phyloP scores from a whole-genome alignment of 2,113 vertebrate genomes.

The Muntiacus reevesi region DNA sequence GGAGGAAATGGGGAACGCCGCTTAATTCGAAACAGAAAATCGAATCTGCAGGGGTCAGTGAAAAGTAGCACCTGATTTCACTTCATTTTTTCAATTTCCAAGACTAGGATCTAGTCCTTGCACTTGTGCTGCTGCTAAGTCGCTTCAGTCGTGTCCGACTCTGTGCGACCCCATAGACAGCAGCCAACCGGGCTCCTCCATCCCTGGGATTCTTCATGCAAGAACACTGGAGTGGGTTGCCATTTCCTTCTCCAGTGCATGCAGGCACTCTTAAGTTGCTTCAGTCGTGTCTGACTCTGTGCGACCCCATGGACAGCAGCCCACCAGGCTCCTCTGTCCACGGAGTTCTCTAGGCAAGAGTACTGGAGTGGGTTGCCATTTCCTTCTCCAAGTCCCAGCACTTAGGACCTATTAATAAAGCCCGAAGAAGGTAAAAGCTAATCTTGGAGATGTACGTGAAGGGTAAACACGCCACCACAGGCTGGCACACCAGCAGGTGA shows the following conservation, averaged over 20 bases:
- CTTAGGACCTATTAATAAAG: background rate
- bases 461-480: background rate
- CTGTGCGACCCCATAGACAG: fast-evolving
- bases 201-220: background rate
- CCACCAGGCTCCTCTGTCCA: background rate
- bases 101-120: background rate
- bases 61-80: background rate
- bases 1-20: background rate
- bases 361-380: background rate
- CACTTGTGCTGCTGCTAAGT: background rate
- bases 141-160: fast-evolving
- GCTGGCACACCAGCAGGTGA: background rate
- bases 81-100: background rate
- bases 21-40: background rate
- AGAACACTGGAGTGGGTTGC: background rate
- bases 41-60: background rate
- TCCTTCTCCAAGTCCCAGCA: background rate
- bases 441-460: background rate
- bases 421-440: background rate
- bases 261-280: background rate
- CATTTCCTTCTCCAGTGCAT: background rate
- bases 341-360: background rate
- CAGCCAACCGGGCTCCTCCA: background rate
- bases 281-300: fast-evolving
- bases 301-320: background rate